Evolutionary conservation across 2,113 vertebrate genomes (phyloP).

Genomic region (Malurus elegans): DNA sequence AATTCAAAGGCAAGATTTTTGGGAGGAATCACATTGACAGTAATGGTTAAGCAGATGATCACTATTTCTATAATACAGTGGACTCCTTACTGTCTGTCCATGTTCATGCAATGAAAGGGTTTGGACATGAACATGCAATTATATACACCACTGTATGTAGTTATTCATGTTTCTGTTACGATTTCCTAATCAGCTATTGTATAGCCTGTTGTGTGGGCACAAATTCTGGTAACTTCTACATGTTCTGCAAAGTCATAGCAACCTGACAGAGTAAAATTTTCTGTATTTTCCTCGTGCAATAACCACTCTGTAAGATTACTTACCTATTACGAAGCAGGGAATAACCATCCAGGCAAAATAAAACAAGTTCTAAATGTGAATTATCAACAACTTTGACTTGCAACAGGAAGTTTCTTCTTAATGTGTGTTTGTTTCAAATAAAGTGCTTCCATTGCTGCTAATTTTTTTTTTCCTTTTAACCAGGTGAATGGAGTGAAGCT

Average conservation of each 20-base stretch:
- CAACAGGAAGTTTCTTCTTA: neutral
- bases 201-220: neutral
- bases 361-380: neutral
- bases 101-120: neutral
- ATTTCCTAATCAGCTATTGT: neutral
- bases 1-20: neutral
- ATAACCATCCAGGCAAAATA: neutral
- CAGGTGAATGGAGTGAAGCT: slow-evolving; percentile 98
- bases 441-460: neutral
- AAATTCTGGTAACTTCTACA: neutral
- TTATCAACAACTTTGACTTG: neutral
- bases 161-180: neutral
- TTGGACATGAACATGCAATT: neutral
- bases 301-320: neutral
- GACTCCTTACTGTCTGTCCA: neutral
- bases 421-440: neutral
- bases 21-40: neutral
- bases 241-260: neutral
- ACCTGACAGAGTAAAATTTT: neutral
- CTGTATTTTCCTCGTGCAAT: neutral
- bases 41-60: neutral
- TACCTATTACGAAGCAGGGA: neutral
- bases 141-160: neutral
- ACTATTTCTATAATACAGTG: neutral
- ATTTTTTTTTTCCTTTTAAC: neutral